These are phyloP conservation scores for Mallotus villosus DNA, from an alignment of 2,797 vertebrate species.

Conservation along the genomic window DNA sequence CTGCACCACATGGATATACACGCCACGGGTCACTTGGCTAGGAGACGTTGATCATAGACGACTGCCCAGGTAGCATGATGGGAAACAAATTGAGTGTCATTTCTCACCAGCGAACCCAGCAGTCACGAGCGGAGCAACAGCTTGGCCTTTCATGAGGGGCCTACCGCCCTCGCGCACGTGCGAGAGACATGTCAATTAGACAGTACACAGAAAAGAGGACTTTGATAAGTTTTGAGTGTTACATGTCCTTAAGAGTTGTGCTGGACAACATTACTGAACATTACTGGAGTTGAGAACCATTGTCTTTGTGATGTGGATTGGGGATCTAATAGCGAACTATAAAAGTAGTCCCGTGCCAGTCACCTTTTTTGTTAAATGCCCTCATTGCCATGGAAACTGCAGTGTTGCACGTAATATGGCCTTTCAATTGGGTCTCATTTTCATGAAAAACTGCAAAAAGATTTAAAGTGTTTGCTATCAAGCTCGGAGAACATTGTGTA, in stretches of 20 bases:
- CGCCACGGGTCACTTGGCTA: slow-evolving; percentile 56
- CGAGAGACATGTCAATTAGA: slow-evolving; percentile 41
- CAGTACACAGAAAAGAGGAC: slow-evolving; percentile 38
- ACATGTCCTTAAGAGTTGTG: slow-evolving; percentile 41
- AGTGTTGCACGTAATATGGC: slow-evolving; percentile 37
- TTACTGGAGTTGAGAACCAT: slow-evolving; percentile 1
- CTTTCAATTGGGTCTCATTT: slow-evolving; percentile 52
- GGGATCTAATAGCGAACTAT: too few species aligned
- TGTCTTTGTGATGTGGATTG: slow-evolving; percentile 2
- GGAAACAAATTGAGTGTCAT: slow-evolving; percentile 73
- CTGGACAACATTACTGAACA: slow-evolving; percentile 50
- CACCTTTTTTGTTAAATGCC: background rate
- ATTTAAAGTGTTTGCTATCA: background rate
- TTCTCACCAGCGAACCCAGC: slow-evolving; percentile 50
- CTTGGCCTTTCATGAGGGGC: slow-evolving; percentile 16
- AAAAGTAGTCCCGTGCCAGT: background rate
- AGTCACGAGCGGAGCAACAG: slow-evolving; percentile 23
- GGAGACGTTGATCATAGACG: slow-evolving; percentile 59
- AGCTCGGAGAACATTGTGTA: background rate
- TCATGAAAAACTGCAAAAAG: slow-evolving; percentile 48
- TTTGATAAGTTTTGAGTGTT: slow-evolving; percentile 55
- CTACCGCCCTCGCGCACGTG: slow-evolving; percentile 12
- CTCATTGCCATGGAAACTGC: slow-evolving; percentile 24
- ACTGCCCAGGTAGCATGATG: slow-evolving; percentile 67
- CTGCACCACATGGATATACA: slow-evolving; percentile 38